phyloP scores from a whole-genome alignment of 2,888 invertebrate genomes.

The Boloria selene region DNA sequence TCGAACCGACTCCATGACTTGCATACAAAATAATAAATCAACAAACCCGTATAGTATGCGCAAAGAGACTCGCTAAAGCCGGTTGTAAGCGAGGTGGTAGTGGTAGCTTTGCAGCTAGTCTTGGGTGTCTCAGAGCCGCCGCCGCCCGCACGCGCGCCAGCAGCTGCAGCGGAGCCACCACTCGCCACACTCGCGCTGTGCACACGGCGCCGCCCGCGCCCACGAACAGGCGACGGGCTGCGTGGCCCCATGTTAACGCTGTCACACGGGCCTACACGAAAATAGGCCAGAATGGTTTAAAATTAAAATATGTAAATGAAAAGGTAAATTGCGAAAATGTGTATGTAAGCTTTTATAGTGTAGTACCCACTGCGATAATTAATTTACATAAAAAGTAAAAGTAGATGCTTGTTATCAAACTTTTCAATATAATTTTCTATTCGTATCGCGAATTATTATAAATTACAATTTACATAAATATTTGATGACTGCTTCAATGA shows the following conservation, averaged over 20 bases:
- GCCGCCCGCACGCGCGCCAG: conserved; percentile 92
- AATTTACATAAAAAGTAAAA: too few species aligned
- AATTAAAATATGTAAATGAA: not conserved
- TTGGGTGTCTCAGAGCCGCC: conserved; percentile 87
- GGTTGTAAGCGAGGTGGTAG: conserved; percentile 93
- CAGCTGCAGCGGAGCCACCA: conserved; percentile 94
- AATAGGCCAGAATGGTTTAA: not conserved
- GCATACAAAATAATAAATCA: not conserved
- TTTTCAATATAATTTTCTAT: too few species aligned
- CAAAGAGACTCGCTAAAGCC: conserved; percentile 92
- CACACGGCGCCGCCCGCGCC: conserved; percentile 91
- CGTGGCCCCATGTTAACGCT: conserved; percentile 99
- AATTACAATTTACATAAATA: too few species aligned
- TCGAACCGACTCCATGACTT: too few species aligned
- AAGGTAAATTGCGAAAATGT: not conserved
- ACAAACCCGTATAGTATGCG: conserved; percentile 94
- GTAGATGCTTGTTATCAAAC: too few species aligned
- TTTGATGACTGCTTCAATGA: too few species aligned
- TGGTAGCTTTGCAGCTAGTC: conserved; percentile 89
- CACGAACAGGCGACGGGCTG: conserved; percentile 96
- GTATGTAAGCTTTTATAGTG: too few species aligned
- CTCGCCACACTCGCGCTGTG: conserved; percentile 95
- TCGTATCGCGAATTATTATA: too few species aligned
- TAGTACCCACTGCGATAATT: too few species aligned
- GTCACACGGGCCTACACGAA: conserved; percentile 88